A percentile compares a stretch with the other conserved stretches of the same genome.
phyloP scores from a whole-genome alignment of 2,113 vertebrate genomes.

The Phycodurus eques region DNA sequence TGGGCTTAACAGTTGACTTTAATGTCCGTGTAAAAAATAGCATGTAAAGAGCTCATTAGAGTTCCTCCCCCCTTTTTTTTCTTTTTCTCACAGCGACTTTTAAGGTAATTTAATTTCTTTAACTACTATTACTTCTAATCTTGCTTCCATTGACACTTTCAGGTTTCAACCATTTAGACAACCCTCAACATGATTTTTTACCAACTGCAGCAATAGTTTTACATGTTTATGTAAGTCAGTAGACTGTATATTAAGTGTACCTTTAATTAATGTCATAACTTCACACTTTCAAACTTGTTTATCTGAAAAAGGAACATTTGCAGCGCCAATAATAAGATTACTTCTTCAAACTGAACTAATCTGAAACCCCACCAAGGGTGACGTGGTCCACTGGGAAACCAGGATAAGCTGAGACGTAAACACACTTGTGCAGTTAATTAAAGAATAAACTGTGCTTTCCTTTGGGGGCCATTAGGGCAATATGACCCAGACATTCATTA shows the following conservation, averaged over 20 bases:
- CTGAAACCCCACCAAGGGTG: slow-evolving; percentile 26
- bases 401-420: slow-evolving; percentile 35
- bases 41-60: background rate
- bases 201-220: background rate
- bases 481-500: slow-evolving; percentile 30
- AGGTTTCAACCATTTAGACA: slow-evolving; percentile 8
- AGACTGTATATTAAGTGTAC: background rate
- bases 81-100: background rate
- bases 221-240: background rate
- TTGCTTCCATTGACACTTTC: background rate
- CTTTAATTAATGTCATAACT: slow-evolving; percentile 4
- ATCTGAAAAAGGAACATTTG: slow-evolving; percentile 33
- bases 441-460: slow-evolving; percentile 42
- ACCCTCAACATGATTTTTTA: slow-evolving; percentile 2
- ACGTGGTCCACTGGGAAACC: slow-evolving; percentile 22
- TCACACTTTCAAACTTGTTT: slow-evolving; percentile 38
- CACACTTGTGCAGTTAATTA: slow-evolving; percentile 50
- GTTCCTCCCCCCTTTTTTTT: background rate
- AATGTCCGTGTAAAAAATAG: background rate
- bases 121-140: background rate
- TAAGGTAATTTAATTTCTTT: background rate
- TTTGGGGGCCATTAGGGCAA: slow-evolving; percentile 29
- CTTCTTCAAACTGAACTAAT: slow-evolving; percentile 54
- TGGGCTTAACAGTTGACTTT: slow-evolving; percentile 6
- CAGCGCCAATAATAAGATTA: slow-evolving; percentile 30